Base-by-base conservation (phyloP, 1,140 invertebrate species). In the Lasioglossum baleicum region DNA sequence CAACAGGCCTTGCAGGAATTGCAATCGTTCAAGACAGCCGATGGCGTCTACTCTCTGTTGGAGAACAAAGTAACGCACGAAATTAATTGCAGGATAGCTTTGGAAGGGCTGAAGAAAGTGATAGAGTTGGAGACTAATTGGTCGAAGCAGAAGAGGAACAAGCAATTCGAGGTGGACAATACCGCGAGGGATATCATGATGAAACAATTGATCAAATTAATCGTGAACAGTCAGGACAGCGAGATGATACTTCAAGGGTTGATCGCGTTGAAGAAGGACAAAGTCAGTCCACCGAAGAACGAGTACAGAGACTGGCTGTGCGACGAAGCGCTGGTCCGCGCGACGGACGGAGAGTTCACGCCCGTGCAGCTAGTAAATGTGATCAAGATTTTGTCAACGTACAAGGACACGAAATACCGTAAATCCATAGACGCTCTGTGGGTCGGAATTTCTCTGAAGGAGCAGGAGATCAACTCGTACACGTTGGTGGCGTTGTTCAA, bases 371-470 rank as follows among this genome's bases (percentile, higher is more conserved):
- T 96, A 31, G 95, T 95, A 88, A 91, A 94, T 74, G 93, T 95
- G 73, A 91, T 95, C 40, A 88, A 90, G 65, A 87, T 91, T 71
- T 84, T 89, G 53, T 87, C 67, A 70, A 82, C 74, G 80, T 94
- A 90, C 75, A 88, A 88, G 72, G 90, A 94, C 83, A 53, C 89
- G 7, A 93, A 93, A 69, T 94, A 94, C 90, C 87, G 88, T 67
- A 91, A 94, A 48, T 90, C 91, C 17, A 92, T 96, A 67, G 95
- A 96, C 80, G 94, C 94, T 87, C 86, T 96, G n/a, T 97, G 96
- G 96, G 90, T 95, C 81, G 95, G 95, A 44, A 94, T 97, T 71
- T 90, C 94, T 51, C 94, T 94, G 11, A 94, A 93, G 77, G 93
- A 95, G 76, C 87, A 92, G 26, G 93, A 95, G 20, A 95, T 96